Conservation (phyloP, 1,140 invertebrate species). For the Pseudobourletiella spinata region DNA sequence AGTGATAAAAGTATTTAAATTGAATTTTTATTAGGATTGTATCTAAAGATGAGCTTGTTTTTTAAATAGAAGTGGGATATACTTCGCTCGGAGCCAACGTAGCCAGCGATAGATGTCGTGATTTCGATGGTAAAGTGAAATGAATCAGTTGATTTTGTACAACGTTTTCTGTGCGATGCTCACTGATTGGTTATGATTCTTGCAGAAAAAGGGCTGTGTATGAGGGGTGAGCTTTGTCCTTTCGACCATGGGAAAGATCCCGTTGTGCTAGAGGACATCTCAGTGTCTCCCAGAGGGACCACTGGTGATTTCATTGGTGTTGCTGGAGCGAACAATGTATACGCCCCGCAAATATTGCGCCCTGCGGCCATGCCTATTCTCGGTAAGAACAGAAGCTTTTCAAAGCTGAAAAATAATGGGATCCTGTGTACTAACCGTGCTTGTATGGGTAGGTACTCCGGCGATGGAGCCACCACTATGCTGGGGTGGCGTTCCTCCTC, state of each 20-base stretch:
- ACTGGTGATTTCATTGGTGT: conserved; percentile 1
- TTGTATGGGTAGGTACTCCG: conserved; percentile 52
- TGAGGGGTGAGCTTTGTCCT: conserved; percentile 87
- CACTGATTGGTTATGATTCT: conserved; percentile 20
- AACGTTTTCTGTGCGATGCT: background rate
- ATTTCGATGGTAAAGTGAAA: conserved; percentile 45
- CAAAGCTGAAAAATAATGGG: no score
- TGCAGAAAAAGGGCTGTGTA: conserved; percentile 86
- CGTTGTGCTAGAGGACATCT: conserved; percentile 73
- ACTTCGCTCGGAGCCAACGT: background rate
- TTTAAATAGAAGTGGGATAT: conserved; percentile 24
- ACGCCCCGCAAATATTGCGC: conserved; percentile 16
- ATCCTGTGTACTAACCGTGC: no score
- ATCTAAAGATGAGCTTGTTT: background rate
- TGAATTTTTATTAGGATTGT: background rate
- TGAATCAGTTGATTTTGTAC: background rate
- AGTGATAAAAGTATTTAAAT: background rate
- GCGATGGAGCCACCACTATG: conserved; percentile 53
- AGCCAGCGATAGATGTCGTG: conserved; percentile 42
- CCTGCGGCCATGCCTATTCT: conserved; percentile 14
- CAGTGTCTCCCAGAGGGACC: conserved; percentile 1
- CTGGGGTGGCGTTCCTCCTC: conserved; percentile 43
- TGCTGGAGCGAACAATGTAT: background rate
- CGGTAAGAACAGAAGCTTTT: conserved; percentile 1
- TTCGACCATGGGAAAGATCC: conserved; percentile 93